Evolutionary conservation across 2,888 invertebrate species (phyloP).

Genomic region (Diaprepes abbreviatus): DNA sequence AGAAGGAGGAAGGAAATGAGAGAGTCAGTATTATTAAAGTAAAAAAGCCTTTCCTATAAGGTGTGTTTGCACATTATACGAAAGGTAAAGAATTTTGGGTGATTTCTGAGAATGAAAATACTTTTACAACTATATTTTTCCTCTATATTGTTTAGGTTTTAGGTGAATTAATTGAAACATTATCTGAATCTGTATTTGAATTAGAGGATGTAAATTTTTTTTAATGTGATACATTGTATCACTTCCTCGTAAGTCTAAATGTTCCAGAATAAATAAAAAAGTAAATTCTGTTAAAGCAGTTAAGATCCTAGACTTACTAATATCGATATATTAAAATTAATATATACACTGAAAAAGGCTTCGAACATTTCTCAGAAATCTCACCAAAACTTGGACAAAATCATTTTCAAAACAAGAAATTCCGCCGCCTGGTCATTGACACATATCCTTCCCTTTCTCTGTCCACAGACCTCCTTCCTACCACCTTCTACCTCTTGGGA

Average conservation of each 20-base stretch:
- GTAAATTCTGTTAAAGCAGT: no score
- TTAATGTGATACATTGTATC: no score
- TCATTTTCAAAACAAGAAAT: constrained; percentile 27
- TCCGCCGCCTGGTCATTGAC: constrained; percentile 55
- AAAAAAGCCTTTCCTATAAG: not conserved
- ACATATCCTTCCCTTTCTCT: constrained; percentile 76
- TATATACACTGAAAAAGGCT: no score
- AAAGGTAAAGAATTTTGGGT: not conserved
- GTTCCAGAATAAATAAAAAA: no score
- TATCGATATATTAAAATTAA: no score
- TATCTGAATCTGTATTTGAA: no score
- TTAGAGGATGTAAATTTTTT: no score
- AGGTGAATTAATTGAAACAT: no score
- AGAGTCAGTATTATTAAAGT: not conserved
- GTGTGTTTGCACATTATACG: not conserved
- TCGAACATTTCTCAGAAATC: constrained; percentile 12
- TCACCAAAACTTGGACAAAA: not conserved
- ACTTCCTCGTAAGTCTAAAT: no score
- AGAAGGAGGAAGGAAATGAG: constrained; percentile 48
- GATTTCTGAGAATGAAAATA: constrained; percentile 1
- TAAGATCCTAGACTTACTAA: no score
- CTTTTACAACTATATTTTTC: no score
- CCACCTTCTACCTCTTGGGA: constrained; percentile 66
- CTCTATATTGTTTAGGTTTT: no score
- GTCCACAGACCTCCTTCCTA: constrained; percentile 72